These are phyloP conservation scores for Chionodraco myersi DNA, from an alignment of 2,113 vertebrate genomes.

Conservation along the genomic window DNA sequence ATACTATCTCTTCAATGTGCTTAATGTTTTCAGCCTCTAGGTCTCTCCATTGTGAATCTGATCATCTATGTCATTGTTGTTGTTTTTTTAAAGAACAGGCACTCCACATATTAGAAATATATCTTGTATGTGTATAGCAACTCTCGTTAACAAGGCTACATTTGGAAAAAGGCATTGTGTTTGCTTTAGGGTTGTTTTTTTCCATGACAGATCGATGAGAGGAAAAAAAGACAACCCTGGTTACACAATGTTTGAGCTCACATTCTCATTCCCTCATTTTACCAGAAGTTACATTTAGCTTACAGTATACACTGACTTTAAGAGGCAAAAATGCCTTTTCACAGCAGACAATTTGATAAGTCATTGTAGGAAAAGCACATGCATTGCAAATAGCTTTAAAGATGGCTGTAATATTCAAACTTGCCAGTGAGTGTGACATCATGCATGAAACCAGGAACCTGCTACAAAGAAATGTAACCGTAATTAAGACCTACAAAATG, in stretches of 20 bases:
- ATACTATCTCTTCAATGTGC: background rate
- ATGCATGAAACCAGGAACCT: too few relatives aligned
- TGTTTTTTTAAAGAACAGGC: background rate
- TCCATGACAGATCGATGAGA: constrained; percentile 52
- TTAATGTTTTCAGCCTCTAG: background rate
- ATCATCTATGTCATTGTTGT: background rate
- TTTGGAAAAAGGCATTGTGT: constrained; percentile 7
- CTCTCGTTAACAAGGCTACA: background rate
- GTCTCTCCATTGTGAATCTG: constrained; percentile 2
- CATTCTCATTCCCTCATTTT: background rate
- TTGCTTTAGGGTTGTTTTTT: constrained; percentile 51
- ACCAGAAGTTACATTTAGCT: background rate
- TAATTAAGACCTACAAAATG: too few relatives aligned
- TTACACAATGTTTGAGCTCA: constrained; percentile 53
- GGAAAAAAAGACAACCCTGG: constrained; percentile 7
- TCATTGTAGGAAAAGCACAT: too few relatives aligned
- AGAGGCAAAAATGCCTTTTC: too few relatives aligned
- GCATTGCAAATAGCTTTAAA: too few relatives aligned
- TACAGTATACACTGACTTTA: too few relatives aligned
- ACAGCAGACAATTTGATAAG: too few relatives aligned
- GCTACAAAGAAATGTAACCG: too few relatives aligned
- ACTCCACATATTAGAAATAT: background rate
- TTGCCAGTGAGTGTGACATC: too few relatives aligned
- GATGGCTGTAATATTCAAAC: too few relatives aligned
- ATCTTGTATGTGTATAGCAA: background rate